Base-by-base conservation (phyloP, 2,797 vertebrate species). In the Sebastes steindachneri region DNA sequence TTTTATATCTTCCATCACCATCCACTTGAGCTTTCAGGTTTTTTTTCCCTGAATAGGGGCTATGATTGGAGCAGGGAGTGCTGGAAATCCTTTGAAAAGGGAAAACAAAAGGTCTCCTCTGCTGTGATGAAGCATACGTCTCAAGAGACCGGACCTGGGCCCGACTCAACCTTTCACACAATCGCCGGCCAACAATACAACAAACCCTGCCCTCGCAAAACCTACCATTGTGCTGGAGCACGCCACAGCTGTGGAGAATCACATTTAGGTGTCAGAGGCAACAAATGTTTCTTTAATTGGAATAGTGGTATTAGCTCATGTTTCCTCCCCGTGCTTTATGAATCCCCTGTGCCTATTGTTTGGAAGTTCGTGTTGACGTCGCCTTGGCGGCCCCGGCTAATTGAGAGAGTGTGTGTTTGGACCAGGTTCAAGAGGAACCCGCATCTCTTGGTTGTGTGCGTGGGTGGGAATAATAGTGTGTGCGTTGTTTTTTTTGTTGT, bases 211-310 rank as follows among this genome's bases (percentile, higher is more conserved):
- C 93, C 91, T 90, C 9, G 75, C 80, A 70, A 87, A 48, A 85
- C 83, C 84, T 85, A 77, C 92, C 75, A 93, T 94, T 94, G 93
- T 95, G 28, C 88, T 67, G 86, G 82, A 91, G 90, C 92, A 85
- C 86, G 87, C 91, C 91, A 83, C 92, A 95, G 94, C 93, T 95
- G 92, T 80, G 82, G 84, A 85, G 86, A 90, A 93, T 90, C 93
- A 93, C 91, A 92, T 91, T 93, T 93, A 95, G 94, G 94, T 95
- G 93, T 94, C 92, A 92, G 90, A 91, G 92, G 86, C 90, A 93
- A 92, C 92, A 90, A 93, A 94, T 94, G 93, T 93, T 93, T 92
- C 91, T 94, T 92, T 95, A 95, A 94, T 94, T 94, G 93, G 88
- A 95, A 95, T 94, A 91, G 92, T 86, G 92, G 85, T 89, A 95